These are phyloP conservation scores for Scaptomyza flava DNA, from an alignment of 2,888 invertebrate genomes.

Conservation along the genomic window DNA sequence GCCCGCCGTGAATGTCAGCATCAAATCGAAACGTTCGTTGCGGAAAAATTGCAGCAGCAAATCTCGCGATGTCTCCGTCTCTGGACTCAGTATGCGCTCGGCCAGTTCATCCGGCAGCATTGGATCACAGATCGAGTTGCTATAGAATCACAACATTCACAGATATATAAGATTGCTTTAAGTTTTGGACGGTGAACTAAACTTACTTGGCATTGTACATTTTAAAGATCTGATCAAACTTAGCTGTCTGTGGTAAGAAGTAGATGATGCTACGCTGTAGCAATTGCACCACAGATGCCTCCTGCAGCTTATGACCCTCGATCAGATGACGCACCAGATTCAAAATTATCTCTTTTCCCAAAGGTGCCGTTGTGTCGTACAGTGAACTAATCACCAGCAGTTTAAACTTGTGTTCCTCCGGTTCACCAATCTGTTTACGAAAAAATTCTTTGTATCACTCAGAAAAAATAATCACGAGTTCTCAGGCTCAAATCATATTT, in stretches of 20 bases:
- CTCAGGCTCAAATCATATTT: too few relatives aligned
- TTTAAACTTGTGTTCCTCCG: conserved; percentile 93
- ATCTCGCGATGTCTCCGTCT: conserved; percentile 74
- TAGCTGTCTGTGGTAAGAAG: conserved; percentile 88
- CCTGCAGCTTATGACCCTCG: conserved; percentile 88
- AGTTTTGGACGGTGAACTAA: too few relatives aligned
- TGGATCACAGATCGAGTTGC: conserved; percentile 83
- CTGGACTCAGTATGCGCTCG: conserved; percentile 86
- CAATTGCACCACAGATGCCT: conserved; percentile 88
- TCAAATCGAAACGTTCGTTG: conserved; percentile 88
- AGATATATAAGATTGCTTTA: neutral
- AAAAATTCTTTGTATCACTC: neutral
- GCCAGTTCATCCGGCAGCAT: conserved; percentile 87
- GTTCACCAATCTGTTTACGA: conserved; percentile 87
- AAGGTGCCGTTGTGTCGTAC: conserved; percentile 90
- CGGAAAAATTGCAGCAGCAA: conserved; percentile 88
- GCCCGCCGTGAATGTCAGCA: conserved; percentile 91
- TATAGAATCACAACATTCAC: conserved; percentile 25
- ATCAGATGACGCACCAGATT: conserved; percentile 93
- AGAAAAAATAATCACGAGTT: too few relatives aligned
- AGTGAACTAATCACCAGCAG: conserved; percentile 93
- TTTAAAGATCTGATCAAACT: conserved; percentile 71
- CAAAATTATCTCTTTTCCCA: conserved; percentile 93
- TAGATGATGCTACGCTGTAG: conserved; percentile 91
- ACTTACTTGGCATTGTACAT: conserved; percentile 81